These are phyloP conservation scores for Cynopterus brachyotis DNA, from an alignment of 2,113 vertebrate genomes.

Conservation along the genomic window DNA sequence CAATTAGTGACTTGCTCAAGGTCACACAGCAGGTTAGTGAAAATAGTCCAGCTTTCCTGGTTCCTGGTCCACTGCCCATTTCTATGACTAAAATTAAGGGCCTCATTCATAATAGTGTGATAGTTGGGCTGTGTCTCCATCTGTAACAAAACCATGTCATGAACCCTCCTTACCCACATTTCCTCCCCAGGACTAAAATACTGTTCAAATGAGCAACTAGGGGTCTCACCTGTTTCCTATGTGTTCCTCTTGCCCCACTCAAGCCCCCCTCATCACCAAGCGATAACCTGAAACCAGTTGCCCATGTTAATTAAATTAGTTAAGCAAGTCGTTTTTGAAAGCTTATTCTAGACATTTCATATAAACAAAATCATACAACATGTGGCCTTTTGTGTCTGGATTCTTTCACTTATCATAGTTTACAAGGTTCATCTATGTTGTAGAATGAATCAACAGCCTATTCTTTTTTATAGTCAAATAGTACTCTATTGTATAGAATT, in stretches of 20 bases:
- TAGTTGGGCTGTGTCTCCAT: neutral
- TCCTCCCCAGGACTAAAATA: neutral
- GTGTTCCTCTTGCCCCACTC: neutral
- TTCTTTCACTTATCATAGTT: conserved; percentile 1
- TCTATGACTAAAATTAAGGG: neutral
- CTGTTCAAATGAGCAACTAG: neutral
- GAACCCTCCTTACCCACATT: neutral
- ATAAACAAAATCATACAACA: neutral
- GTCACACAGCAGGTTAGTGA: neutral
- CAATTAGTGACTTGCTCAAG: conserved; percentile 33
- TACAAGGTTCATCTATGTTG: neutral
- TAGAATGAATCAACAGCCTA: neutral
- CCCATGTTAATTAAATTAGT: neutral
- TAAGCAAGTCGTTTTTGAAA: neutral
- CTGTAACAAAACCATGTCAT: neutral
- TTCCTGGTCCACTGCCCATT: neutral
- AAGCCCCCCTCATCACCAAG: neutral
- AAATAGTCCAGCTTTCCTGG: neutral
- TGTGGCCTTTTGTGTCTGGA: neutral
- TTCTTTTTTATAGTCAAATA: neutral
- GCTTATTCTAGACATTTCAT: neutral
- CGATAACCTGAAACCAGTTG: neutral
- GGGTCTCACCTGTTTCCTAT: neutral
- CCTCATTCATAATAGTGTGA: neutral
- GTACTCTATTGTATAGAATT: neutral